Evolutionary conservation across 2,888 invertebrate species (phyloP).

Genomic region (Archaeoteleia sp.): DNA sequence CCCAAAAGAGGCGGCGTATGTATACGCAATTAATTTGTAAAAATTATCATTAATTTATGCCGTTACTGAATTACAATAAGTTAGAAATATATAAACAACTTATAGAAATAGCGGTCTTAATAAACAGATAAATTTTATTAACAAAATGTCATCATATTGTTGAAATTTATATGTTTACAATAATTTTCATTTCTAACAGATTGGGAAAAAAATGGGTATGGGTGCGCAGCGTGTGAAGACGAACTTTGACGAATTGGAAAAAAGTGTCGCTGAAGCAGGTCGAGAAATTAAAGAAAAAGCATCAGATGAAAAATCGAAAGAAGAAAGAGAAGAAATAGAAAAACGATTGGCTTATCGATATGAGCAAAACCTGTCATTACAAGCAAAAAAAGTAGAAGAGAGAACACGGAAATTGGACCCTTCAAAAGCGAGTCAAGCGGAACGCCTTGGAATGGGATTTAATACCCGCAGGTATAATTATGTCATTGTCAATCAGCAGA

Average conservation of each 20-base stretch:
- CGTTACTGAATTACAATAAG: too few species aligned
- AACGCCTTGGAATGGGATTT: constrained; percentile 95
- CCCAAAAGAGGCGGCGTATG: constrained; percentile 83
- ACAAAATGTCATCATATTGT: too few species aligned
- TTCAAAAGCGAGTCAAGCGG: constrained; percentile 89
- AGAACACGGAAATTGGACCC: constrained; percentile 85
- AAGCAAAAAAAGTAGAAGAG: constrained; percentile 83
- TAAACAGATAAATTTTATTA: constrained; percentile 5
- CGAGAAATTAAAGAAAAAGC: constrained; percentile 71
- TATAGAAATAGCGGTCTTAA: constrained; percentile 1
- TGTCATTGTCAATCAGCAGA: too few species aligned
- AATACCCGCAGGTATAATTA: constrained; percentile 77
- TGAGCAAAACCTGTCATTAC: constrained; percentile 81
- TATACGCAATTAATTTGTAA: constrained; percentile 51
- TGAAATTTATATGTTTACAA: constrained; percentile 1
- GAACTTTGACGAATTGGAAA: constrained; percentile 96
- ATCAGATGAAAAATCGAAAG: constrained; percentile 76
- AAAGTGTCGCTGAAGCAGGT: constrained; percentile 87
- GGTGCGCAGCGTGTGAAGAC: constrained; percentile 96
- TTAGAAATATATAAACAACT: background rate
- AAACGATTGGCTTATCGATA: constrained; percentile 82
- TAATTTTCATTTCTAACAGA: constrained; percentile 73
- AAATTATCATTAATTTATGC: constrained; percentile 12
- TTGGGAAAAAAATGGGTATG: constrained; percentile 89
- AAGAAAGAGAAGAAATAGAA: constrained; percentile 83